Conservation (phyloP, 2,797 vertebrate species). For the Tapera naevia region DNA sequence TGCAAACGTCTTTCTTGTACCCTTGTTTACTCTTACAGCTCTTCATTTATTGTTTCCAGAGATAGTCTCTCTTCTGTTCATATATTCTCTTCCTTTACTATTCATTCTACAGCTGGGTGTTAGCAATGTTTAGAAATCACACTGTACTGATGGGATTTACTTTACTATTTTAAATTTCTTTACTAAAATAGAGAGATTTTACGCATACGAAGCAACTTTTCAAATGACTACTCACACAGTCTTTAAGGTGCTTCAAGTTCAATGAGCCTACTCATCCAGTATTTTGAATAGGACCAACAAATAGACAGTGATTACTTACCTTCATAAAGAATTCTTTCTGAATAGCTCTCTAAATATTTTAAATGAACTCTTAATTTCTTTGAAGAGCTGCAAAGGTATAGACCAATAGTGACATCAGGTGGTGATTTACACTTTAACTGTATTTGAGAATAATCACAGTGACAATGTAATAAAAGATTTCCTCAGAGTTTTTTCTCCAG, state of each 20-base stretch:
- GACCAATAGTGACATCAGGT: conserved; percentile 72
- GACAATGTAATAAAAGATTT: not conserved
- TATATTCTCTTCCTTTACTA: not conserved
- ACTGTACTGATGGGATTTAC: not conserved
- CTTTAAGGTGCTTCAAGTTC: not conserved
- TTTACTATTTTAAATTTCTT: not conserved
- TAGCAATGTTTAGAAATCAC: not conserved
- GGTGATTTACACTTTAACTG: conserved; percentile 26
- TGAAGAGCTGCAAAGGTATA: not conserved
- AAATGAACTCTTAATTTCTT: not conserved
- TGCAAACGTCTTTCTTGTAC: not conserved
- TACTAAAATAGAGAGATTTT: not conserved
- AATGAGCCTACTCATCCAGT: not conserved
- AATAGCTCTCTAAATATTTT: not conserved
- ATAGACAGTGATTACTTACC: not conserved
- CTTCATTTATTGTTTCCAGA: not conserved
- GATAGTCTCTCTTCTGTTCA: not conserved
- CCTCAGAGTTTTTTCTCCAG: not conserved
- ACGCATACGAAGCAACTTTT: not conserved
- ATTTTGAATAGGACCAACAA: not conserved
- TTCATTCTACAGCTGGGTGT: not conserved
- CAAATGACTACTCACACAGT: not conserved
- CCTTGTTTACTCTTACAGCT: not conserved
- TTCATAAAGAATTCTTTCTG: not conserved
- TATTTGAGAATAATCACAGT: not conserved